These are phyloP conservation scores for Muntiacus muntjak DNA, from an alignment of 2,113 vertebrate genomes.

Conservation along the genomic window DNA sequence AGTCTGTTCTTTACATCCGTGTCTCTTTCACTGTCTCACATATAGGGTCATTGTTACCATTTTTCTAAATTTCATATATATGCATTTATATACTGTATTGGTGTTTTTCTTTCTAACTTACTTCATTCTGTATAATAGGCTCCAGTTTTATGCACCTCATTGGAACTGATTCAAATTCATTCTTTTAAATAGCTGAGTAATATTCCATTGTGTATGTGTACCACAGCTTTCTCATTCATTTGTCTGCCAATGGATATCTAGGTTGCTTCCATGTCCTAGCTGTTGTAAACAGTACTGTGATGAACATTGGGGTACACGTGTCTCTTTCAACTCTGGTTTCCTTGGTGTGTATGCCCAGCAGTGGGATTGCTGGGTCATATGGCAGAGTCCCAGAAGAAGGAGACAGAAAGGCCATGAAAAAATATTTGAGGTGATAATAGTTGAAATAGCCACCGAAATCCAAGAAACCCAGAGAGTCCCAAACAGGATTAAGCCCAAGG, in stretches of 20 bases:
- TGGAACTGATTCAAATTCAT: neutral
- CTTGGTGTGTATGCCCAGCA: neutral
- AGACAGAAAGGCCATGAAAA: neutral
- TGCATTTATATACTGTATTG: neutral
- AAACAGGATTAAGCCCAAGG: neutral
- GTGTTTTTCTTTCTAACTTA: neutral
- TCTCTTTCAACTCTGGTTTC: neutral
- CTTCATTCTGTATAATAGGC: neutral
- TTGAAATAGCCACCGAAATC: neutral
- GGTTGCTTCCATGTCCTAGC: neutral
- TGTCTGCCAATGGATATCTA: neutral
- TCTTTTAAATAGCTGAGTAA: neutral
- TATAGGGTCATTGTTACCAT: neutral
- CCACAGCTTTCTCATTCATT: neutral
- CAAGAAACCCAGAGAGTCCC: neutral
- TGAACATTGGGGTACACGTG: accelerated
- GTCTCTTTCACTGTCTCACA: neutral
- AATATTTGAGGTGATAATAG: neutral
- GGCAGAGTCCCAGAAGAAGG: neutral
- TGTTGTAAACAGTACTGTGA: neutral
- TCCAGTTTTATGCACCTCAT: neutral
- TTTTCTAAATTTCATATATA: neutral
- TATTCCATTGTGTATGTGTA: neutral
- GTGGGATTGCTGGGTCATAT: neutral
- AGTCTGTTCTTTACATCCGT: neutral